phyloP scores from a whole-genome alignment of 2,113 vertebrate genomes.

The Anarhynchus alexandrinus region DNA sequence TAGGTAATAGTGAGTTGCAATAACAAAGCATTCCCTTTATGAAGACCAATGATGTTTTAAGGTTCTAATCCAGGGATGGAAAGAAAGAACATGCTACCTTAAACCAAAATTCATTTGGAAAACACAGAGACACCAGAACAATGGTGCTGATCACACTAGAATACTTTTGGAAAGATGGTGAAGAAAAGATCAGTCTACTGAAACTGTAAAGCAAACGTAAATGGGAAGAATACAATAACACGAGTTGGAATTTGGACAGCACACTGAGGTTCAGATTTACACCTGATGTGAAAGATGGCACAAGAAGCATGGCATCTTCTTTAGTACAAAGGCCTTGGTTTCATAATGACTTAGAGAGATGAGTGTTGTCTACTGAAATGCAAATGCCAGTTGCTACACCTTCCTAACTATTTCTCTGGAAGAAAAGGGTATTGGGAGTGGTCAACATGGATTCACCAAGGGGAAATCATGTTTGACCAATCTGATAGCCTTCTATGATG shows the following conservation, averaged over 20 bases:
- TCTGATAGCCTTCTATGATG: too few species aligned
- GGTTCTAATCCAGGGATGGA: not conserved
- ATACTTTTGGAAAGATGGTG: not conserved
- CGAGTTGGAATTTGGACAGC: not conserved
- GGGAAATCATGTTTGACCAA: too few species aligned
- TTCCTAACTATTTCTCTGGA: not conserved
- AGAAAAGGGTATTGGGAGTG: not conserved
- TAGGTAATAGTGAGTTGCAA: not conserved
- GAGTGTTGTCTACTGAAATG: not conserved
- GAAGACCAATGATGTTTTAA: not conserved
- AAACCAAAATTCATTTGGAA: not conserved
- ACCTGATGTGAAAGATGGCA: not conserved
- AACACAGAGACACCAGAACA: not conserved
- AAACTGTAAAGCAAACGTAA: not conserved
- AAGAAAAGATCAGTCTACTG: not conserved
- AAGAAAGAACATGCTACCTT: not conserved
- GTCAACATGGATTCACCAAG: not conserved
- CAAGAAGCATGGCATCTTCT: not conserved
- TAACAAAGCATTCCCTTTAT: not conserved
- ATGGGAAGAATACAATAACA: not conserved
- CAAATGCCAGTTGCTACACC: not conserved
- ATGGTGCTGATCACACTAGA: not conserved
- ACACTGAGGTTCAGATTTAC: not conserved
- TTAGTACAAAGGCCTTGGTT: not conserved
- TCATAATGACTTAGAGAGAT: not conserved